phyloP scores from a whole-genome alignment of 2,797 vertebrate species.

The Hyperoplus immaculatus region DNA sequence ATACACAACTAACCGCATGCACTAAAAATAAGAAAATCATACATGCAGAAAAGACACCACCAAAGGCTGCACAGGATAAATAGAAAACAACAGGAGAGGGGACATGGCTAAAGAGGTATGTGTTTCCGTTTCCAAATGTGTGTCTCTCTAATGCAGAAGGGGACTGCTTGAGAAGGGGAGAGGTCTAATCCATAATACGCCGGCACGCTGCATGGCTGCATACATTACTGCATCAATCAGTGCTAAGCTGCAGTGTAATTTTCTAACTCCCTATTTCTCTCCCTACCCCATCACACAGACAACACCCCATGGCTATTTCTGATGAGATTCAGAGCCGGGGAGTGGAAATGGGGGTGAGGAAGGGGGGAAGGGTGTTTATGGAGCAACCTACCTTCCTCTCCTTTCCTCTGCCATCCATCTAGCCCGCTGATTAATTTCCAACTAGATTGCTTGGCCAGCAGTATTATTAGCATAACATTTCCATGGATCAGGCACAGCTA shows the following conservation, averaged over 20 bases:
- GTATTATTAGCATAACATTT: conserved; percentile 89
- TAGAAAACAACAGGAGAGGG: conserved; percentile 58
- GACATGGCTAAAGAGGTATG: conserved; percentile 53
- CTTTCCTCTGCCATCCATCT: conserved; percentile 59
- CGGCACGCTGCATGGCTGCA: conserved; percentile 80
- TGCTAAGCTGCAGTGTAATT: conserved; percentile 88
- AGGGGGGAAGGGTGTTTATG: conserved; percentile 79
- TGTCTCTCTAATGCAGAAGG: conserved; percentile 61
- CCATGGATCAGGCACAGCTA: conserved; percentile 87
- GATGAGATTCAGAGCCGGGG: conserved; percentile 84
- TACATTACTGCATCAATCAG: conserved; percentile 87
- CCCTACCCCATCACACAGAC: conserved; percentile 86
- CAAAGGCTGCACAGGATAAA: conserved; percentile 57
- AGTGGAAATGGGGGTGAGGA: conserved; percentile 63
- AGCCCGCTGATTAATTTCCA: conserved; percentile 87
- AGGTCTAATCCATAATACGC: conserved; percentile 80
- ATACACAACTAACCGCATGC: conserved; percentile 36
- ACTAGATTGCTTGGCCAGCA: conserved; percentile 86
- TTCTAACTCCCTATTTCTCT: conserved; percentile 86
- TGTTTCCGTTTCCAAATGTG: conserved; percentile 13
- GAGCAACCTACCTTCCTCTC: conserved; percentile 64
- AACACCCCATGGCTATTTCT: conserved; percentile 89
- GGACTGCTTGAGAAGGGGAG: conserved; percentile 59
- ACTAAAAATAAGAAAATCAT: conserved; percentile 39
- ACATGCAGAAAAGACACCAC: conserved; percentile 41